phyloP scores from a whole-genome alignment of 2,113 vertebrate genomes.

The Alexandromys fortis region DNA sequence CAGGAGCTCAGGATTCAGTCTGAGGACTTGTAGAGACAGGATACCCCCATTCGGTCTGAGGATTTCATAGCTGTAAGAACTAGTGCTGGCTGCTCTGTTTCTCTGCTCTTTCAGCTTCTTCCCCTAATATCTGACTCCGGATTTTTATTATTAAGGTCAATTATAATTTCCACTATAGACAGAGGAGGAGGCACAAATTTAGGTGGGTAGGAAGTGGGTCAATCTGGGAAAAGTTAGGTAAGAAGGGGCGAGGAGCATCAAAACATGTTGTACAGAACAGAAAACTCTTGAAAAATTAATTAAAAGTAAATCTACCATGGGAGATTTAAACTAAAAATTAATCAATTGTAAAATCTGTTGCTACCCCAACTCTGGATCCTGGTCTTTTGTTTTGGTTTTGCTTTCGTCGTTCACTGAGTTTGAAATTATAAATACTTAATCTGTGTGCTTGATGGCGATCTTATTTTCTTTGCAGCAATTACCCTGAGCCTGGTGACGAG shows the following conservation, averaged over 20 bases:
- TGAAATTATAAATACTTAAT: conserved; percentile 29
- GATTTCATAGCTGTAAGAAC: too few relatives aligned
- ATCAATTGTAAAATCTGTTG: background rate
- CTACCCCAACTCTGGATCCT: background rate
- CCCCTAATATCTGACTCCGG: too few relatives aligned
- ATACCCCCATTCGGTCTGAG: too few relatives aligned
- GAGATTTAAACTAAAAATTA: background rate
- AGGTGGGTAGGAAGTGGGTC: background rate
- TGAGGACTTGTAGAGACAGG: too few relatives aligned
- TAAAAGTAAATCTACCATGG: background rate
- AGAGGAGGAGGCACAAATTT: background rate
- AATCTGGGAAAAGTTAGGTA: background rate
- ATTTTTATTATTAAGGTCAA: too few relatives aligned
- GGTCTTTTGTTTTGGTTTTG: background rate
- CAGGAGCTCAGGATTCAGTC: too few relatives aligned
- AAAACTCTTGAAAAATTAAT: background rate
- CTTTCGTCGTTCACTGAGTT: background rate
- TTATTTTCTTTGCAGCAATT: conserved; percentile 44
- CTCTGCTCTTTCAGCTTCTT: too few relatives aligned
- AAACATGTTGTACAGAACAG: background rate
- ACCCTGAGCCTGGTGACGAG: conserved; percentile 34
- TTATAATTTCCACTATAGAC: background rate
- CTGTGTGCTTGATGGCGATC: background rate
- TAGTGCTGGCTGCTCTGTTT: too few relatives aligned
- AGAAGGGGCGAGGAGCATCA: background rate